Conservation (phyloP, 2,797 vertebrate genomes). For the Peromyscus melanophrys region DNA sequence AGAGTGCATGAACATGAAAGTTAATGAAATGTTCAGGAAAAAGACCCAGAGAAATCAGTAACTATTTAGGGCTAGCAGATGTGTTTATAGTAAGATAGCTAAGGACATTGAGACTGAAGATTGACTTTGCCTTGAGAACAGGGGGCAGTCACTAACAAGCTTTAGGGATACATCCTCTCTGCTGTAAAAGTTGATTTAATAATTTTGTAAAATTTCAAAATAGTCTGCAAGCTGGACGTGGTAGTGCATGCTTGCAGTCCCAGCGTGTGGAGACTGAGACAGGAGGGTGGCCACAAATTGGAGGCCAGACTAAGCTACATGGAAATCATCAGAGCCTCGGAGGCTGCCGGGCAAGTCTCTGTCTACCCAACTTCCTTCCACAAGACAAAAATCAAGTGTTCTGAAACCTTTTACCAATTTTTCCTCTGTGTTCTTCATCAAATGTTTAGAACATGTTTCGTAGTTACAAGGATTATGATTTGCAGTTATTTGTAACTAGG, state of each 20-base stretch:
- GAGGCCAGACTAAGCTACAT: neutral
- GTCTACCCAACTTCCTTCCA: too few species aligned
- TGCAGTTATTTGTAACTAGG: conserved; percentile 1
- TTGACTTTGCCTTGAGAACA: neutral
- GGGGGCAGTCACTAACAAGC: neutral
- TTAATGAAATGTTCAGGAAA: neutral
- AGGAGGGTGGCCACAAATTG: neutral
- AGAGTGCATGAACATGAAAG: neutral
- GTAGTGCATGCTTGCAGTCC: neutral
- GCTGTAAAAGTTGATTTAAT: conserved; percentile 6
- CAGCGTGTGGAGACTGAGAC: neutral
- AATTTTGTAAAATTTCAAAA: neutral
- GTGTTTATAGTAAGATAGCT: neutral
- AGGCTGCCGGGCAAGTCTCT: neutral
- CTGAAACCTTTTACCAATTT: neutral
- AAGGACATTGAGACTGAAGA: neutral
- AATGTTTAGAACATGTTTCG: neutral
- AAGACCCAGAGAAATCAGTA: neutral
- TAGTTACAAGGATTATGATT: neutral
- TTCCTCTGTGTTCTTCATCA: neutral
- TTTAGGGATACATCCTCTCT: neutral
- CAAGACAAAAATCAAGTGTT: neutral
- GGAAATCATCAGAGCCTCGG: neutral
- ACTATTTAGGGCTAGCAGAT: neutral
- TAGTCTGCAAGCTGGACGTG: neutral